Evolutionary conservation across 2,888 invertebrate genomes (phyloP).

Genomic region (Trichopria drosophilae): DNA sequence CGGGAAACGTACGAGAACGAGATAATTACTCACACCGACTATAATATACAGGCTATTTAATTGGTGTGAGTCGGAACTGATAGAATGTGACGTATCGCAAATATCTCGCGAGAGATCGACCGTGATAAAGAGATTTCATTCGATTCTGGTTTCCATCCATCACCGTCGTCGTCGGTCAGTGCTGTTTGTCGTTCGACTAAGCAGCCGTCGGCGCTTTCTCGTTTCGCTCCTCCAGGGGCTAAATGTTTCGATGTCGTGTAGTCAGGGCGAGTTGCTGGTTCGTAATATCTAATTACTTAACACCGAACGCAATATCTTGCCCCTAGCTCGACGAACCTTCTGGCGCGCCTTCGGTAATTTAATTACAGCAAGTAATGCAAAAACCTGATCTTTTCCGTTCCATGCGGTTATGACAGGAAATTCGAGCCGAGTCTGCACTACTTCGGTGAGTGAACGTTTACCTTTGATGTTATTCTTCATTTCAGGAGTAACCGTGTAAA

Average conservation of each 20-base stretch:
- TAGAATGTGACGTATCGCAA: not conserved
- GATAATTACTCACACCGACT: constrained; percentile 51
- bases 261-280: constrained; percentile 32
- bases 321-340: constrained; percentile 13
- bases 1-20: constrained; percentile 24
- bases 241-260: too few species aligned
- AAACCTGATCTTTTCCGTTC: constrained; percentile 25
- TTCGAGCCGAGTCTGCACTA: constrained; percentile 10
- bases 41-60: constrained; percentile 50
- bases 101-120: constrained; percentile 7
- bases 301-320: constrained; percentile 41
- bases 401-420: constrained; percentile 10
- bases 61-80: too few species aligned
- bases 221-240: too few species aligned
- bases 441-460: too few species aligned
- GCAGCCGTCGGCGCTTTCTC: too few species aligned
- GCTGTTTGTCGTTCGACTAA: not conserved
- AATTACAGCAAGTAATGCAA: constrained; percentile 24
- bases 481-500: too few species aligned
- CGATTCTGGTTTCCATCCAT: constrained; percentile 6
- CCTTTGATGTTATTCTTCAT: too few species aligned
- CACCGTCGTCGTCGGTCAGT: not conserved
- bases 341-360: constrained; percentile 24
- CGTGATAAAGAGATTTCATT: constrained; percentile 13
- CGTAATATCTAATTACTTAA: constrained; percentile 39